phyloP scores from a whole-genome alignment of 2,888 invertebrate genomes.

The Papilio elwesi region DNA sequence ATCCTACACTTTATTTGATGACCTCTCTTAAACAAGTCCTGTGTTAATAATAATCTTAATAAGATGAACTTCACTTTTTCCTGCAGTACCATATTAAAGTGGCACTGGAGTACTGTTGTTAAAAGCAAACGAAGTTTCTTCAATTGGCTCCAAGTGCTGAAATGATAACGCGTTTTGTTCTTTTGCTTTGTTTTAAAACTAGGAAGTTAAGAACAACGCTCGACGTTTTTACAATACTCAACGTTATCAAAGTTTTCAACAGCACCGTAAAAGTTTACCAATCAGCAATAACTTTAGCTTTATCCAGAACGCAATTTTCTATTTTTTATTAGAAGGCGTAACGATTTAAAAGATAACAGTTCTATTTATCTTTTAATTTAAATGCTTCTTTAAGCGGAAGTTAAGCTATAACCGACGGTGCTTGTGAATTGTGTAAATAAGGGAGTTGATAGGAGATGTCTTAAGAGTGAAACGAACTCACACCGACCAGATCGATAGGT shows the following conservation, averaged over 20 bases:
- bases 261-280: conserved; percentile 19
- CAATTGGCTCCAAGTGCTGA: conserved; percentile 9
- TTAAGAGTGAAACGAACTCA: no score
- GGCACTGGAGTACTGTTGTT: conserved; percentile 9
- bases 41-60: no score
- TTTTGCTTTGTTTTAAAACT: conserved; percentile 25
- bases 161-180: conserved; percentile 23
- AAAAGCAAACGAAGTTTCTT: not conserved
- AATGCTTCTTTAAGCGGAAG: no score
- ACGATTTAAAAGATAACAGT: not conserved
- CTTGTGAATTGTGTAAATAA: no score
- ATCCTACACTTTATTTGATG: not conserved
- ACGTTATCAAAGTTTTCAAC: conserved; percentile 37
- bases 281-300: conserved; percentile 21
- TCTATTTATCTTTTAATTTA: no score
- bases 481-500: no score
- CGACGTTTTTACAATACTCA: conserved; percentile 29
- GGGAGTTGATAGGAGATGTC: no score
- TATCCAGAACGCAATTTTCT: not conserved
- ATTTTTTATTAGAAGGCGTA: not conserved
- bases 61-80: not conserved
- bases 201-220: conserved; percentile 25
- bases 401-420: no score
- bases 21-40: conserved; percentile 2
- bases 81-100: conserved; percentile 10